Evolutionary conservation across 2,888 invertebrate genomes (phyloP), one percentile per base, ranked within the genome.

Genomic region (Diplolepis rosae): DNA sequence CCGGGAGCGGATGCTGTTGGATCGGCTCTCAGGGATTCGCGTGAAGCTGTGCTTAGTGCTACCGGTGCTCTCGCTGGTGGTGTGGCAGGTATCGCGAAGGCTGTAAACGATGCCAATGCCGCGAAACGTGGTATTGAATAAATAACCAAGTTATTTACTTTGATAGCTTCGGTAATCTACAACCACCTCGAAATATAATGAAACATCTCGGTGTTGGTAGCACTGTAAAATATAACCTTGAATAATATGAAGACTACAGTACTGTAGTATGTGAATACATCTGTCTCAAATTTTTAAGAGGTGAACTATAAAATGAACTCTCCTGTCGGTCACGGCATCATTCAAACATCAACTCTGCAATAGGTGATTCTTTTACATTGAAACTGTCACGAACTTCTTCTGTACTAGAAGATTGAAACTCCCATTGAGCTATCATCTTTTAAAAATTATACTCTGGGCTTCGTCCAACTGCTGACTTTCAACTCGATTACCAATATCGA

Each of bases 141-240:
- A 76, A 77, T 35, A 71, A 82, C 66, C 51, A 79, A 32, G 77
- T 83, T 27, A 74, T 80, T 56, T 88, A 88, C 75, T 89, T 83
- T 80, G 87, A 88, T 71, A 85, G 85, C 68, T 88, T 85, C 74
- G 87, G 87, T 27, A 83, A 88, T 75, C 74, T 86, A 27, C 77
- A 77, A 52, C 85, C 85, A 4, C 84, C 84, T 0, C 30, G 68
- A 54, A 85, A 85, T 78, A 69, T 85, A 11, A 71, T 83, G 6
- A 79, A 77, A 24, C 85, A 86, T 35, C 35, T 75, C 18, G 51
- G 56, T 11, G 45, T 39, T 65, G 48, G 11, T 30, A 51, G 71
- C 45, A 71, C n/a, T n/a, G n/a, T n/a, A n/a, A n/a, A n/a, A n/a
- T n/a, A n/a, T n/a, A n/a, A n/a, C n/a, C n/a, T n/a, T n/a, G n/a